phyloP scores from a whole-genome alignment of 2,888 invertebrate species.

The Nezara viridula region DNA sequence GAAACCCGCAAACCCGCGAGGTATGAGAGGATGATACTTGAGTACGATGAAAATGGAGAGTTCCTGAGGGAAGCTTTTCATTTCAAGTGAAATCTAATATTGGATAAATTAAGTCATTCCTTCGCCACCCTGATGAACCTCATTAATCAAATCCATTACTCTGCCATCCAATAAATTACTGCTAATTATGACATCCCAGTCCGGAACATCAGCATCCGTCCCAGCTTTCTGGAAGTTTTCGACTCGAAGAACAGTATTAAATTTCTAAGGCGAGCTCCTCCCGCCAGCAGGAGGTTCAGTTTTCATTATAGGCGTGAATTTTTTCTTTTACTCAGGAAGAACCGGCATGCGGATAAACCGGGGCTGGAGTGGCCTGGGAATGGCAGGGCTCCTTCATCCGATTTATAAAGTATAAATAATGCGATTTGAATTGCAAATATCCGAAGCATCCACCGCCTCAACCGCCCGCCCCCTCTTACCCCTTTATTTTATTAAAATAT shows the following conservation, averaged over 20 bases:
- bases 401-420: conserved; percentile 59
- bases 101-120: background rate
- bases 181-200: background rate
- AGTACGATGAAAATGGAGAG: no score
- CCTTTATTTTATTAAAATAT: conserved; percentile 49
- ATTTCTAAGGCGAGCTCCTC: background rate
- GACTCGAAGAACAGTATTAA: background rate
- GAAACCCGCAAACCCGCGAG: background rate
- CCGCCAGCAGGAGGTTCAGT: background rate
- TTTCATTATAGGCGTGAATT: background rate
- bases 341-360: conserved; percentile 10
- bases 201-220: background rate
- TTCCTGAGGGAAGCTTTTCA: background rate
- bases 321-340: background rate
- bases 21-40: no score
- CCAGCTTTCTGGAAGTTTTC: conserved; percentile 13
- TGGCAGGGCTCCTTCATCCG: conserved; percentile 42
- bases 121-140: background rate
- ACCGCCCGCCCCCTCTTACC: background rate
- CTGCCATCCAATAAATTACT: background rate
- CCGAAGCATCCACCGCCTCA: conserved; percentile 1
- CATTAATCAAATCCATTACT: conserved; percentile 29
- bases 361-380: conserved; percentile 6
- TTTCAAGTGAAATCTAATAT: background rate
- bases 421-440: conserved; percentile 57